These are phyloP conservation scores for Ceratoteleas bidentatus DNA, from an alignment of 1,140 invertebrate species.

Conservation along the genomic window DNA sequence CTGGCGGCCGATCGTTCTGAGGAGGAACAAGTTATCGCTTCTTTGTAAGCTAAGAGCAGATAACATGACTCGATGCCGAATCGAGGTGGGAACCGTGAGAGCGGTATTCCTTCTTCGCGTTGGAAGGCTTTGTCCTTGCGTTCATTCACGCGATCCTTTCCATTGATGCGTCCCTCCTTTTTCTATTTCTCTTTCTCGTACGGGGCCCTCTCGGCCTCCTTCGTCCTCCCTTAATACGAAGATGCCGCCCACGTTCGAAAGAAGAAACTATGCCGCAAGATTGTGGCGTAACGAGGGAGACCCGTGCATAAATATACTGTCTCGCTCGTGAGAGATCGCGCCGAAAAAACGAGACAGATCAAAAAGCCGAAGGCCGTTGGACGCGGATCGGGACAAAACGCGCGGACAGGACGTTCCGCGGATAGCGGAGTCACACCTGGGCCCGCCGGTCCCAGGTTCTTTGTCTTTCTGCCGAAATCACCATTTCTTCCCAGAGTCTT, in stretches of 20 bases:
- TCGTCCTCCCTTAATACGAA: slow-evolving; percentile 48
- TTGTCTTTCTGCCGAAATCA: slow-evolving; percentile 57
- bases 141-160: slow-evolving; percentile 79
- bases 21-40: slow-evolving; percentile 66
- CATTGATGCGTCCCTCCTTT: slow-evolving; percentile 76
- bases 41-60: slow-evolving; percentile 68
- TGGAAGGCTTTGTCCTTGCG: slow-evolving; percentile 69
- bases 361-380: slow-evolving; percentile 67
- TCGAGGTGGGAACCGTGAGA: slow-evolving; percentile 75
- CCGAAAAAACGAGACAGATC: slow-evolving; percentile 63
- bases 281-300: slow-evolving; percentile 78
- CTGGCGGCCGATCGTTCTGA: slow-evolving; percentile 41
- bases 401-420: slow-evolving; percentile 71
- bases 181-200: slow-evolving; percentile 57
- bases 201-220: slow-evolving; percentile 36
- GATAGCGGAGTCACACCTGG: slow-evolving; percentile 76
- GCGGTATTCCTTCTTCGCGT: slow-evolving; percentile 74
- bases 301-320: slow-evolving; percentile 69
- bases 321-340: slow-evolving; percentile 48
- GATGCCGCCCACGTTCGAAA: slow-evolving; percentile 70
- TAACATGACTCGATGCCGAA: slow-evolving; percentile 67
- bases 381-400: slow-evolving; percentile 58
- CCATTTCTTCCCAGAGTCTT: slow-evolving; percentile 40
- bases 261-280: slow-evolving; percentile 76
- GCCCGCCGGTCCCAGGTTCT: slow-evolving; percentile 23